Base-by-base conservation (phyloP, 2,113 vertebrate species). In the Kryptolebias marmoratus region DNA sequence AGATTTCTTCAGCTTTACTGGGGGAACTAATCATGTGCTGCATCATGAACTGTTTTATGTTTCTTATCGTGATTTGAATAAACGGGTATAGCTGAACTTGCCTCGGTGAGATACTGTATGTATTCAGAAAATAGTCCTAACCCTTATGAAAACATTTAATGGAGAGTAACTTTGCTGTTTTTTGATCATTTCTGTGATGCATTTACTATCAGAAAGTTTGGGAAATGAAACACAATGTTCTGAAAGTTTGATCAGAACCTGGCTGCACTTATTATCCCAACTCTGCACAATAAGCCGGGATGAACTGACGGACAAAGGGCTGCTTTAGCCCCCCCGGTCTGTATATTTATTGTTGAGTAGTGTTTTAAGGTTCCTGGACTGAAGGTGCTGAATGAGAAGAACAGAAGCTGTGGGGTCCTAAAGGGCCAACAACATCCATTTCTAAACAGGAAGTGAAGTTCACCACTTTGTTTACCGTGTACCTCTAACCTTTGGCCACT, bases 371-470 rank as follows among this genome's bases (percentile, higher is more conserved):
- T 47, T 42, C 32, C 50, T 6, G 22, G 53, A 27, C 5, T 36
- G 4, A 72, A 48, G 28, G 36, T 61, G 68, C 16, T 77, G 36
- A 57, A 68, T n/a, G 31, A 55, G 65, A 30, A 71, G 48, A 72
- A 73, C 82, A 87, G 81, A 74, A 79, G 79, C 71, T 36, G 47
- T 2, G 1, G 47, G 76, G 71, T 68, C 64, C 59, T 82, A 45
- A 59, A 73, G 57, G 79, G 65, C 52, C 58, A 79, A 67, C 36
- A 39, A 74, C 64, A 73, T 57, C 67, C 81, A 73, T 81, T 28
- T 83, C 59, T 80, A 83, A 87, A 90, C 89, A 91, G 89, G 88
- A 92, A 88, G 79, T 79, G 52, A 71, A 73, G 74, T 79, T 83
- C 82, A 71, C 66, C 49, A 6, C 73, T 70, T 71, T 91, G 84